Conservation (phyloP, 2,888 invertebrate species). For the Parnassius orleans region DNA sequence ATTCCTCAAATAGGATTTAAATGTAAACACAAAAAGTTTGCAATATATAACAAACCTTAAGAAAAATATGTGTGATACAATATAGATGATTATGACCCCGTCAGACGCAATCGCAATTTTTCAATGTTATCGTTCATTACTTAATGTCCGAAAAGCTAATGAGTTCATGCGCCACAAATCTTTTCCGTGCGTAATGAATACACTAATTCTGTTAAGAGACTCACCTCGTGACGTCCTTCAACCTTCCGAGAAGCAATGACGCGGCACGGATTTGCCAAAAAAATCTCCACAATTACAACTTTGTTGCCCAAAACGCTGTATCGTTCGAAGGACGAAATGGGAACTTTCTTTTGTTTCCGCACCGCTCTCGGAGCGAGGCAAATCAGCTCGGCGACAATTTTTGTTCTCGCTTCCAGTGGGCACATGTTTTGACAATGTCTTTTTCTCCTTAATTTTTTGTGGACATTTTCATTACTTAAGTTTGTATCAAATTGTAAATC, state of each 20-base stretch:
- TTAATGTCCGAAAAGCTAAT: conserved; percentile 50
- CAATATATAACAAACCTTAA: conserved; percentile 9
- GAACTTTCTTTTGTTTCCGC: conserved; percentile 66
- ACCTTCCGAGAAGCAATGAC: conserved; percentile 67
- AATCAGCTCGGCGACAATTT: conserved; percentile 55
- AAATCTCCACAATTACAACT: conserved; percentile 59
- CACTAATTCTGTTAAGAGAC: conserved; percentile 51
- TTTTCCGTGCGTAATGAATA: conserved; percentile 47
- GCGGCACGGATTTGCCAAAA: conserved; percentile 44
- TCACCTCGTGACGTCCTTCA: conserved; percentile 54
- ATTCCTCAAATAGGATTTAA: conserved; percentile 1
- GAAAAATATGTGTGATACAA: conserved; percentile 21
- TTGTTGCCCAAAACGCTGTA: conserved; percentile 51
- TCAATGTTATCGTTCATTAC: conserved; percentile 48
- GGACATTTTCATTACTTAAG: conserved; percentile 15
- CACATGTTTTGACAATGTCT: conserved; percentile 58
- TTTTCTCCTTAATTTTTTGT: conserved; percentile 25
- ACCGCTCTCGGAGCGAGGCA: conserved; percentile 51
- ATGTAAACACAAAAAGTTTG: conserved; percentile 8
- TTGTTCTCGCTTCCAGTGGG: conserved; percentile 42
- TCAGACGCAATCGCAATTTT: conserved; percentile 49
- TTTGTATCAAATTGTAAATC: conserved; percentile 33
- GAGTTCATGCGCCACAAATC: conserved; percentile 54
- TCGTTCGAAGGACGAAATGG: conserved; percentile 48
- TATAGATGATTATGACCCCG: conserved; percentile 50